Conservation (phyloP, 2,888 invertebrate species). For the Odontomyia ornata region DNA sequence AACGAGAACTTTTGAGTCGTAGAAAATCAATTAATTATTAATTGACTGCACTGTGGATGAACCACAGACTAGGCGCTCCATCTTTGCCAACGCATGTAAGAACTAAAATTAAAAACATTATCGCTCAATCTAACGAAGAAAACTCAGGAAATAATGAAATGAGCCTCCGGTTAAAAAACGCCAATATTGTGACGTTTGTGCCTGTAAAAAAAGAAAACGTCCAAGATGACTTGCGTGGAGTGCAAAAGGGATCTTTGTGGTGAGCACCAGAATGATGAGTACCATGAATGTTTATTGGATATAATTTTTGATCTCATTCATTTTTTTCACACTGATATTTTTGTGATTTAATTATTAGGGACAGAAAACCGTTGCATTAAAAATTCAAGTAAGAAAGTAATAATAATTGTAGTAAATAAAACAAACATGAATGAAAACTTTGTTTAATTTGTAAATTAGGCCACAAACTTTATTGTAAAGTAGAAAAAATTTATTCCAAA, state of each 20-base stretch:
- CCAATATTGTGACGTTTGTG: neutral
- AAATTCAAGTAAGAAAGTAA: neutral
- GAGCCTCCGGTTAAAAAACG: neutral
- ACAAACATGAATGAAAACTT: neutral
- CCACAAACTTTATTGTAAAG: neutral
- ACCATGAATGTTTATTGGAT: neutral
- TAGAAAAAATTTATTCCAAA: neutral
- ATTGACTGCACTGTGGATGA: no score
- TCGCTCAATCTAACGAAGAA: neutral
- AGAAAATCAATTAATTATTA: no score
- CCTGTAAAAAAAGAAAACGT: neutral
- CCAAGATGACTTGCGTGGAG: neutral
- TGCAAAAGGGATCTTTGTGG: neutral
- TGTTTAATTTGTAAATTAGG: neutral
- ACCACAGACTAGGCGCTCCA: neutral
- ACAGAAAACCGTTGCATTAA: no score
- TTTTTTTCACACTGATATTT: neutral
- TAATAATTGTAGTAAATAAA: neutral
- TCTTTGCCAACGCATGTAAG: neutral
- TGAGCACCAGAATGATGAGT: neutral
- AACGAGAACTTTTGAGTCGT: no score
- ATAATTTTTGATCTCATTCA: neutral
- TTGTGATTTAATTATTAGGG: neutral
- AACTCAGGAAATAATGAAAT: neutral
- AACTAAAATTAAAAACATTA: neutral